Base-by-base conservation (phyloP, 2,888 invertebrate species). In the Lasioglossum malachurum region DNA sequence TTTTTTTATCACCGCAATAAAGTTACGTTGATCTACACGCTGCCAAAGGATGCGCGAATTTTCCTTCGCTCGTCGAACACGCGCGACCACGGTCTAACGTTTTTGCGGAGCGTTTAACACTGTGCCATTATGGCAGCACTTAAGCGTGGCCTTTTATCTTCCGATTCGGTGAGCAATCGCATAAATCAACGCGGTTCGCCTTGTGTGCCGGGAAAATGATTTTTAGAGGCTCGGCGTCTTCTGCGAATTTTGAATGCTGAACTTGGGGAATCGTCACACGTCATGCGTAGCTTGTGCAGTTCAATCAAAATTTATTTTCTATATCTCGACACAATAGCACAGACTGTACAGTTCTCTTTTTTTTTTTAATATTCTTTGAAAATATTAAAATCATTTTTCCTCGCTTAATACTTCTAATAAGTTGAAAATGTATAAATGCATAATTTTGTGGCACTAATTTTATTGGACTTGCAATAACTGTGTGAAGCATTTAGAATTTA, bases 81-180 rank as follows among this genome's bases (percentile, higher is more conserved):
- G 60, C 12, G 60, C n/a, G 60, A 67, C 35, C 67, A 35, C 4
- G 19, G 23, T 31, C 35, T 19, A 35, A 67, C 67, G 67, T 67
- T 67, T 67, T 67, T 35, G 67, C 35, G 35, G 35, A 67, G 31
- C 27, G 27, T 31, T 67, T 19, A 35, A 67, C 67, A 67, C 67
- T 35, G 35, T 77, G 74, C n/a, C 46, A 46, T 57, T 60, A 60
- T 60, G 60, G 27, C 60, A 27, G 60, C 60, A 60, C 60, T 60
- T 60, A 27, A 27, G 60, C 60, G 74, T 23, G 78, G 83, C 87
- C 75, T 49, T 75, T 77, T 87, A 60, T 77, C 82, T 41, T 74
- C 27, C 44, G 74, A 46, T 72, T 41, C 72, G 41, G 74, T 27
- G 27, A 67, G 35, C 23, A 35, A 67, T 67, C 67, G 35, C 35